A percentile compares a stretch with the other conserved stretches of the same genome.
Conservation (phyloP, 2,113 vertebrate genomes). For the Pogonocichla stellata region DNA sequence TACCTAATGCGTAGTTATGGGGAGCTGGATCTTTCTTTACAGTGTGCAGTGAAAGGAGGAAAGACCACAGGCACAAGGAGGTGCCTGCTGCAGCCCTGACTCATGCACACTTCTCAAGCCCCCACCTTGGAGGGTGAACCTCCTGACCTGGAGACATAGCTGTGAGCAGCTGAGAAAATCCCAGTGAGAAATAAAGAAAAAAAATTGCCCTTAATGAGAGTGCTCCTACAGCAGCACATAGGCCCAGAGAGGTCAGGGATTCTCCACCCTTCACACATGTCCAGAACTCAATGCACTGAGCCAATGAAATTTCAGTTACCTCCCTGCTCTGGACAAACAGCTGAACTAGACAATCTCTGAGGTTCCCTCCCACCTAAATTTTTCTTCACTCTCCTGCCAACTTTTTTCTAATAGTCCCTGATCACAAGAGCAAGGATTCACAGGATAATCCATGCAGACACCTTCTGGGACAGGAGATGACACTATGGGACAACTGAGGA, state of each 20-base stretch:
- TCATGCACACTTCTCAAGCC: neutral
- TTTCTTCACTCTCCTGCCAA: neutral
- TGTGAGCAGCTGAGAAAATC: neutral
- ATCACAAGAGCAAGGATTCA: neutral
- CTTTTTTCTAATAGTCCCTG: neutral
- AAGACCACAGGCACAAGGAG: neutral
- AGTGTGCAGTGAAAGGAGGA: neutral
- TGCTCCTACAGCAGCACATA: neutral
- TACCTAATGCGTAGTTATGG: rapidly evolving
- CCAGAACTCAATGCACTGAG: neutral
- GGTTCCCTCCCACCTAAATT: neutral
- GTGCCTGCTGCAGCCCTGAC: neutral
- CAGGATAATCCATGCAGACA: neutral
- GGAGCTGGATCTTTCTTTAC: neutral
- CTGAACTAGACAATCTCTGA: neutral
- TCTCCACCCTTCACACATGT: neutral
- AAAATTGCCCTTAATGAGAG: neutral
- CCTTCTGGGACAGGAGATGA: neutral
- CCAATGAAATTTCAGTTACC: neutral
- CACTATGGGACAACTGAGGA: neutral
- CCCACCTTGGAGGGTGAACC: rapidly evolving
- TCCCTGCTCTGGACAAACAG: neutral
- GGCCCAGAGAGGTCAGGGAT: neutral
- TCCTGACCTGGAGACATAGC: neutral
- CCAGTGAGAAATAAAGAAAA: neutral